A percentile compares a stretch with the other conserved stretches of the same genome.
Conservation (phyloP, 1,140 invertebrate species). For the Magallana angulata region DNA sequence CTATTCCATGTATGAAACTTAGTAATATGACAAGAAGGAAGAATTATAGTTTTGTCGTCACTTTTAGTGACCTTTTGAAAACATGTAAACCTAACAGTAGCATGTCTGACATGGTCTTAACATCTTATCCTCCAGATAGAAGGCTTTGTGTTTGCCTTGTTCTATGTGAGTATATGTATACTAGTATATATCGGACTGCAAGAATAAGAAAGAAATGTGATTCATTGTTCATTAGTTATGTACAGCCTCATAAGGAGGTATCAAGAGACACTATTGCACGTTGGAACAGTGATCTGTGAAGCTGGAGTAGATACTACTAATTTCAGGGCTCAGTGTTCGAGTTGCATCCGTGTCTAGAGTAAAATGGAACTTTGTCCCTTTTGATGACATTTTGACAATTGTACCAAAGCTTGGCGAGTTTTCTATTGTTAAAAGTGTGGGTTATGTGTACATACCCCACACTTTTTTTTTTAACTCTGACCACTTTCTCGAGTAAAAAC, state of each 20-base stretch:
- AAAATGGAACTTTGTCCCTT: background rate
- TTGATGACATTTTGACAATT: constrained; percentile 41
- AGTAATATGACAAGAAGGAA: constrained; percentile 15
- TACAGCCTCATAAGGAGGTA: constrained; percentile 38
- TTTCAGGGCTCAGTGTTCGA: no score
- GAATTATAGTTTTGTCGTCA: constrained; percentile 11
- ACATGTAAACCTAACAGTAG: constrained; percentile 22
- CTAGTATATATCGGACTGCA: constrained; percentile 3
- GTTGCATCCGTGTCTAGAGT: no score
- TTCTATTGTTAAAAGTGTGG: no score
- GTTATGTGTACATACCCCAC: no score
- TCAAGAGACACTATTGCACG: constrained; percentile 41
- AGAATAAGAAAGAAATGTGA: background rate
- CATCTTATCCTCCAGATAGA: background rate
- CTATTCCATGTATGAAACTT: no score
- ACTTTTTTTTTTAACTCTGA: no score
- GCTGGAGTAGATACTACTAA: no score
- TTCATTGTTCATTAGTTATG: constrained; percentile 38
- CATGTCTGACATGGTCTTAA: constrained; percentile 7
- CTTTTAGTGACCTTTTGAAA: background rate
- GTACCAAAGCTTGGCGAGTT: no score
- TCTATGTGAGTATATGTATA: constrained; percentile 21
- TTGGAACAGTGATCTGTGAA: constrained; percentile 43
- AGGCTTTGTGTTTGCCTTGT: no score
- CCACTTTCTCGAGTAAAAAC: no score